Evolutionary conservation across 2,113 vertebrate species (phyloP), one percentile per base, ranked within the genome.

Genomic region (Columba janthina): DNA sequence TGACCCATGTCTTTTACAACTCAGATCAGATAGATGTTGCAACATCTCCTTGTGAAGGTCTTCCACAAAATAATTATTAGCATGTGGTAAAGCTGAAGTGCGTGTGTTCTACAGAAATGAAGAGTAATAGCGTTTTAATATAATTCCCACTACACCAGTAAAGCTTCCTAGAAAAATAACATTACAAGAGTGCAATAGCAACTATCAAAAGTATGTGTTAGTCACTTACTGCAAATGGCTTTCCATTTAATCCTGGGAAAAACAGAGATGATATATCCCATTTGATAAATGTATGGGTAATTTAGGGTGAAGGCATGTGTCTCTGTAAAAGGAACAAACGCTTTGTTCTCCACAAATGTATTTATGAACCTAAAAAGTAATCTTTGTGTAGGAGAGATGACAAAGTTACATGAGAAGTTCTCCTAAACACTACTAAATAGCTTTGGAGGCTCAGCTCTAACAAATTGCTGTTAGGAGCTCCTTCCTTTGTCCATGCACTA

Each of bases 191-290:
- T 57, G 54, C 72, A 75, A 24, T 16, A 90, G 61, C 61, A 84
- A 42, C 61, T 81, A 44, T 90, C 53, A 29, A 65, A 92, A 65
- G 73, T 81, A 15, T 83, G 28, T 65, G 25, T 93, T 83, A 71
- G 65, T 87, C 32, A 53, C 8, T 92, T 36, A 12, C 16, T 73
- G 44, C 40, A 92, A 92, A 76, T 85, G n/a, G 7, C 75, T 93
- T 94, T 88, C n/a, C 22, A 44, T 70, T 85, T 93, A 85, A 88
- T 89, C 17, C 29, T 89, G 36, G 67, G 38, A 91, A 88, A 96
- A 91, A 51, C 5, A 83, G 40, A 51, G 64, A 28, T 6, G 26
- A 48, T 78, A 32, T 32, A 54, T 85, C 31, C 44, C 54, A 78
- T 79, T 42, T 85, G 70, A 46, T 91, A 90, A 89, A 36, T 65